Evolutionary conservation across 2,113 vertebrate species (phyloP), one percentile per base, ranked within the genome.

Genomic region (Capricornis sumatraensis): DNA sequence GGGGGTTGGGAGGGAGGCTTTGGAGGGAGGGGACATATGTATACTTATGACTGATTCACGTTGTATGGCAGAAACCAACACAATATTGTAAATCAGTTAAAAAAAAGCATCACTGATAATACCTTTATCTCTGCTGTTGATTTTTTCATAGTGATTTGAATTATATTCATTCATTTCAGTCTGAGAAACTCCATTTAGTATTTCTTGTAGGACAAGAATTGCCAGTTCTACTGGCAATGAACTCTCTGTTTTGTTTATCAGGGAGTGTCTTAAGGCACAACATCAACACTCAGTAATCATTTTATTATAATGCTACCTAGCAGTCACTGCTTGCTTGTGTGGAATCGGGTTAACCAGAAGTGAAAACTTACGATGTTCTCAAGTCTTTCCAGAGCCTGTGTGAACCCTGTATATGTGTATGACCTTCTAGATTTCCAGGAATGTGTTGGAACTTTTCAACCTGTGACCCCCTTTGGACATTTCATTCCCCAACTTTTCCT

Each of bases 111-210:
- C 36, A 12, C 40, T 82, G 19, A 33, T 67, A 57, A 81, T 76
- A 85, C 16, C 27, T 94, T 95, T 58, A 40, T 47, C 7, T 45
- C 21, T 25, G 4, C 58, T 97, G 12, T 94, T 83, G 62, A 64
- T 83, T 52, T 95, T 90, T 92, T 67, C 47, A 13, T 60, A n/a
- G 30, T 82, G 58, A 55, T 92, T 92, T 92, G 40, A 91, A 50
- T 74, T 84, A 74, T 16, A 55, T 85, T 28, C 27, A 92, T 97
- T 93, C 36, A 90, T 88, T 94, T 96, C 52, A 33, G 9, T 82
- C 36, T 52, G 52, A 58, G 89, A 93, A 67, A 78, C 15, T 96
- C 33, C 30, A 17, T 55, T 81, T 88, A 89, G 16, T 89, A 23
- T 96, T 95, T 83, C 14, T 45, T 82, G 5, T 1, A 57, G 21